These are phyloP conservation scores for Hydractinia symbiolongicarpus DNA, from an alignment of 30 jellyfish, hydroid and myxozoan species.

Conservation along the genomic window DNA sequence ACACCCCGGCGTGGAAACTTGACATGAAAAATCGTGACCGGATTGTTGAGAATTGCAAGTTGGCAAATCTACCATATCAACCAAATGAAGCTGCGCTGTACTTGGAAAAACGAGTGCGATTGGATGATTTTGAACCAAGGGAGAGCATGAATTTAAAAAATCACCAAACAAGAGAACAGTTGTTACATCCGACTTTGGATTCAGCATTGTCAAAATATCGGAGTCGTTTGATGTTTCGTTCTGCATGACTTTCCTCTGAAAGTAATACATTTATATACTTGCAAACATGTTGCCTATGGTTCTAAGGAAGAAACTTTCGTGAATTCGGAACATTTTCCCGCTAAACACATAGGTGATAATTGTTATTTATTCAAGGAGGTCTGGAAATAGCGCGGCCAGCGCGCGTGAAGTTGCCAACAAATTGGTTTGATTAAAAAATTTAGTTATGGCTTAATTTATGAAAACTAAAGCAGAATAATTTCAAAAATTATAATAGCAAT, in stretches of 20 bases:
- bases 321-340: no score
- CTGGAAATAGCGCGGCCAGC: no score
- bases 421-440: no score
- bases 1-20: slow-evolving; percentile 86
- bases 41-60: slow-evolving; percentile 70
- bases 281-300: neutral
- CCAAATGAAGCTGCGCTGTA: slow-evolving; percentile 67
- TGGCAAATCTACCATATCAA: slow-evolving; percentile 58
- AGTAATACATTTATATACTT: neutral
- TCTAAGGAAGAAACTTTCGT: no score
- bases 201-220: slow-evolving; percentile 71
- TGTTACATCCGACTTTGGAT: slow-evolving; percentile 55
- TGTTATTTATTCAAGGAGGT: no score
- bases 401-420: no score
- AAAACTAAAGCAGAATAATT: no score
- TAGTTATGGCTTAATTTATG: no score
- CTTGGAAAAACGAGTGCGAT: slow-evolving; percentile 54
- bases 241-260: slow-evolving; percentile 20
- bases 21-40: slow-evolving; percentile 79
- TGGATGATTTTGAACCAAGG: slow-evolving; percentile 31
- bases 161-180: slow-evolving; percentile 40
- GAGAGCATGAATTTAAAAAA: slow-evolving; percentile 26
- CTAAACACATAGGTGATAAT: no score
- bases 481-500: no score
- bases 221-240: slow-evolving; percentile 65